Conservation (phyloP, 2,888 invertebrate species). For the Latrodectus elegans region DNA sequence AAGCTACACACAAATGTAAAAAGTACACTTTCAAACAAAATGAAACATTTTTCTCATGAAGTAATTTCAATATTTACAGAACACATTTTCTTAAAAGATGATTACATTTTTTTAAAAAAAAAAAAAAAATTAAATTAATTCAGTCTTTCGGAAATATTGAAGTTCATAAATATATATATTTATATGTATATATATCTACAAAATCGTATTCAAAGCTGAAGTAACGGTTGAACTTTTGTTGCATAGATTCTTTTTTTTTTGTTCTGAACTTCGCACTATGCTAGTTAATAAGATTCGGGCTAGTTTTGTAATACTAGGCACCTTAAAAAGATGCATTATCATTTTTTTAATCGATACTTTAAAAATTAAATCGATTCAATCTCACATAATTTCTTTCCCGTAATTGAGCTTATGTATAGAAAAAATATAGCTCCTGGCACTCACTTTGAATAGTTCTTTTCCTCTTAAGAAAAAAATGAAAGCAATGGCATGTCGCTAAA, state of each 20-base stretch:
- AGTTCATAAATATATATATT: too few species aligned
- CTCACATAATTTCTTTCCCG: background rate
- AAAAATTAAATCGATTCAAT: background rate
- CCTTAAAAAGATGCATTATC: background rate
- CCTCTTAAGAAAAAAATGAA: background rate
- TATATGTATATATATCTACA: conserved; percentile 1
- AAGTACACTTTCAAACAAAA: conserved; percentile 13
- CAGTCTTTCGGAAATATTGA: background rate
- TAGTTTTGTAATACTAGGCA: background rate
- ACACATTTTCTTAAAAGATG: background rate
- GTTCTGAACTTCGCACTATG: background rate
- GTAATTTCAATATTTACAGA: background rate
- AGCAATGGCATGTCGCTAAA: background rate
- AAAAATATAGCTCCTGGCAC: background rate
- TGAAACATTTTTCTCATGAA: background rate
- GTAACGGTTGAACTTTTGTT: background rate
- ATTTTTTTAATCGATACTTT: background rate
- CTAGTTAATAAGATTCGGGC: background rate
- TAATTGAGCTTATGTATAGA: background rate
- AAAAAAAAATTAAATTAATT: background rate
- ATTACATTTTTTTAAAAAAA: background rate
- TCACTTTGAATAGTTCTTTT: background rate
- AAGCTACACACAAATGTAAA: background rate
- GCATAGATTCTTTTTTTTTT: background rate
- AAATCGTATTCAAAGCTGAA: background rate